These are phyloP conservation scores for Caenorhabditis sp. DNA, from an alignment of 2,888 invertebrate genomes.

Conservation along the genomic window DNA sequence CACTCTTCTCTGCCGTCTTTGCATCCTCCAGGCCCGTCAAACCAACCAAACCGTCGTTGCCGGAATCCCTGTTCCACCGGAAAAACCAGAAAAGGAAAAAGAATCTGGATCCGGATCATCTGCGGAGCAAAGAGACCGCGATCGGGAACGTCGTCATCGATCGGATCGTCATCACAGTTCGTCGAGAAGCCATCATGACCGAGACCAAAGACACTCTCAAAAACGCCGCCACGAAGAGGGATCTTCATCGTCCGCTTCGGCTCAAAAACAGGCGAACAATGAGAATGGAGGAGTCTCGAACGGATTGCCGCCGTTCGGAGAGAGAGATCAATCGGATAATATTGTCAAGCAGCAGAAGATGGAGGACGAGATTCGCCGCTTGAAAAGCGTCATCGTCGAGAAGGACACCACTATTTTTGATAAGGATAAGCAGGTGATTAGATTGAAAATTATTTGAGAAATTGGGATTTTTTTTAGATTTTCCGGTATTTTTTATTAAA, in stretches of 20 bases:
- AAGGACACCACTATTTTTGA: slow-evolving; percentile 69
- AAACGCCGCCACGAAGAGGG: slow-evolving; percentile 41
- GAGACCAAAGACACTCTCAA: background rate
- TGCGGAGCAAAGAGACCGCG: slow-evolving; percentile 23
- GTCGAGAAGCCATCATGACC: slow-evolving; percentile 14
- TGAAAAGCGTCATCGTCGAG: slow-evolving; percentile 58
- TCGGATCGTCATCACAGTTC: slow-evolving; percentile 18
- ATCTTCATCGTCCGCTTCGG: slow-evolving; percentile 6
- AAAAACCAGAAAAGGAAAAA: slow-evolving; percentile 35
- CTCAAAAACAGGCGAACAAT: slow-evolving; percentile 22
- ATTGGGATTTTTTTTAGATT: too few species aligned
- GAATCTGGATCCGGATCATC: slow-evolving; percentile 24
- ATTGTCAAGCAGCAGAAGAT: slow-evolving; percentile 71
- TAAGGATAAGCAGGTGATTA: slow-evolving; percentile 68
- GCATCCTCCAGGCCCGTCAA: slow-evolving; percentile 65
- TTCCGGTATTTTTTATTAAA: too few species aligned
- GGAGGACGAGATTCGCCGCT: slow-evolving; percentile 70
- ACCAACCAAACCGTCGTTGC: slow-evolving; percentile 50
- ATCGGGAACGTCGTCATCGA: slow-evolving; percentile 9
- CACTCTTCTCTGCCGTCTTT: slow-evolving; percentile 69
- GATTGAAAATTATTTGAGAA: background rate
- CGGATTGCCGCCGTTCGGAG: slow-evolving; percentile 38
- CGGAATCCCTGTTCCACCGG: slow-evolving; percentile 62
- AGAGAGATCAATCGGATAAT: slow-evolving; percentile 41
- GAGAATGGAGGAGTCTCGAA: slow-evolving; percentile 22